Evolutionary conservation across 2,888 invertebrate genomes (phyloP).

Genomic region (Agapostemon virescens): DNA sequence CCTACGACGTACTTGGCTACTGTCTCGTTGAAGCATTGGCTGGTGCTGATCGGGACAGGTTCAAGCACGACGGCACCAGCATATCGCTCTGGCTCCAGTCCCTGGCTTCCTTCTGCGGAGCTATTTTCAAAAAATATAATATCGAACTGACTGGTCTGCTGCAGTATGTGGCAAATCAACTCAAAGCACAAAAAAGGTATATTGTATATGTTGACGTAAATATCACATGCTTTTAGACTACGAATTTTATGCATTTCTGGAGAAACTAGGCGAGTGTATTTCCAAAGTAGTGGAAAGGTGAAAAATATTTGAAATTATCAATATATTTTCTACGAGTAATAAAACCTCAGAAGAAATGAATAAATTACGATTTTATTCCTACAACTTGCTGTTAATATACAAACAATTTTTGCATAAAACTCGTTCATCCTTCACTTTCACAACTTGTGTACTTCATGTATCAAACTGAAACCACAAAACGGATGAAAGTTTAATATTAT

Average conservation of each 20-base stretch:
- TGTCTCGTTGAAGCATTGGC: slow-evolving; percentile 96
- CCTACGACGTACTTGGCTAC: slow-evolving; percentile 97
- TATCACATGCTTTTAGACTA: no score
- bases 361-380: no score
- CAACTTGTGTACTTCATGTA: no score
- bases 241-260: no score
- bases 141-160: slow-evolving; percentile 96
- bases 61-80: slow-evolving; percentile 94
- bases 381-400: no score
- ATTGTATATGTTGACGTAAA: slow-evolving; percentile 22
- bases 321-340: no score
- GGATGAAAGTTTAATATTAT: background rate
- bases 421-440: no score
- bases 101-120: slow-evolving; percentile 96
- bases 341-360: no score
- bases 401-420: no score
- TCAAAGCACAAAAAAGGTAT: slow-evolving; percentile 97
- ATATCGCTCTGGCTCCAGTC: slow-evolving; percentile 97
- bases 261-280: no score
- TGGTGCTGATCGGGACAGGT: slow-evolving; percentile 87
- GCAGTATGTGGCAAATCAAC: slow-evolving; percentile 98
- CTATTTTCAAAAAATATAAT: slow-evolving; percentile 97
- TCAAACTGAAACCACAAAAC: background rate
- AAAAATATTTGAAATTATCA: no score
- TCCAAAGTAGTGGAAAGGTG: no score